Percentiles rank a stretch among this genome's conserved stretches.
These are phyloP conservation scores for Hypocryptadius cinnamomeus DNA, from an alignment of 2,113 vertebrate genomes.

Conservation along the genomic window DNA sequence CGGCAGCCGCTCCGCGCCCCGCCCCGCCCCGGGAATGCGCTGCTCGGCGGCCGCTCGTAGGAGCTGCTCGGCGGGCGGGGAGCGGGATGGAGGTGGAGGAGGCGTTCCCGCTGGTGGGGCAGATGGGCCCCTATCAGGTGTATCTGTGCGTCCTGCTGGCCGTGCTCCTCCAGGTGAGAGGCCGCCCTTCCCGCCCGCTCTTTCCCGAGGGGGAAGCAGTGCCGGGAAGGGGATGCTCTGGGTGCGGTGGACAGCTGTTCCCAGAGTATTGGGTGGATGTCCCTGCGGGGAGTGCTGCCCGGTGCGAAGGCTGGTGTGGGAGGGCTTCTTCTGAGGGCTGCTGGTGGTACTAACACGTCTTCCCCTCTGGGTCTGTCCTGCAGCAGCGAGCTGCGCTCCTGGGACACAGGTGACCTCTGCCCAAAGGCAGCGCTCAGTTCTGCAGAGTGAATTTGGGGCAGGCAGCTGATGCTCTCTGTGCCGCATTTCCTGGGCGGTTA, in stretches of 20 bases:
- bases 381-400: background rate
- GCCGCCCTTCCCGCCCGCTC: background rate
- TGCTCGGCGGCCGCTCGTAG: background rate
- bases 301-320: background rate
- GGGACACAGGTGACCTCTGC: background rate
- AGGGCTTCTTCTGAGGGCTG: background rate
- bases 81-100: slow-evolving; percentile 73
- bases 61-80: background rate
- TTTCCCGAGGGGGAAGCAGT: background rate
- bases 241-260: background rate
- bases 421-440: background rate
- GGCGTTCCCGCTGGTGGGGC: slow-evolving; percentile 71
- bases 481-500: accelerated
- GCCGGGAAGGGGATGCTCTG: background rate
- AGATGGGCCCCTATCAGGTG: slow-evolving; percentile 75
- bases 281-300: background rate
- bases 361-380: background rate
- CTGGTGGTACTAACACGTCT: background rate
- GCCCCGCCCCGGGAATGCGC: slow-evolving; percentile 13
- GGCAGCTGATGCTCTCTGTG: background rate
- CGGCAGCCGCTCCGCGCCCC: background rate
- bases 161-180: slow-evolving; percentile 75
- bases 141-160: slow-evolving; percentile 74
- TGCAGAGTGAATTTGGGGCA: background rate
- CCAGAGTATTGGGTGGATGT: background rate